Conservation (phyloP, 2,113 vertebrate species). For the Eidolon helvum region DNA sequence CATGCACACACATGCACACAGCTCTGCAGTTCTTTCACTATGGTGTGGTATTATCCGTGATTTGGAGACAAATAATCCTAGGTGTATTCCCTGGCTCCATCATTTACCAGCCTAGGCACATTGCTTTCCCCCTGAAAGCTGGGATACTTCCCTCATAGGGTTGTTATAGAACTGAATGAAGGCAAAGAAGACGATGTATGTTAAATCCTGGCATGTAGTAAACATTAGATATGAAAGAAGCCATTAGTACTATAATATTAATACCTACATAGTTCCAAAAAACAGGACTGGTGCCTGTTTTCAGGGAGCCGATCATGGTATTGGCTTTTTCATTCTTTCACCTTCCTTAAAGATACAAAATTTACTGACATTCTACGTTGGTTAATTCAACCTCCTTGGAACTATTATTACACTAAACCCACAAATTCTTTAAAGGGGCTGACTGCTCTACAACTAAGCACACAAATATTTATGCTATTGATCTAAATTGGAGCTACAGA, state of each 20-base stretch:
- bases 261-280: not conserved
- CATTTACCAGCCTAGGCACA: not conserved
- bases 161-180: not conserved
- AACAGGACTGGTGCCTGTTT: not conserved
- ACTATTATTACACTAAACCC: not conserved
- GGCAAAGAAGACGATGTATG: not conserved
- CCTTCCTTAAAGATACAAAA: not conserved
- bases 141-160: not conserved
- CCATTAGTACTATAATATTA: not conserved
- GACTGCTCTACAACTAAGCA: not conserved
- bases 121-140: not conserved
- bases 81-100: not conserved
- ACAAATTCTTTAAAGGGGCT: not conserved
- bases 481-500: not conserved
- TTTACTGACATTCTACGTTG: not conserved
- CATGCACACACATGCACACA: accelerated
- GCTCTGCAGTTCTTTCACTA: not conserved
- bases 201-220: not conserved
- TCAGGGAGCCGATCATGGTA: accelerated
- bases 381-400: not conserved
- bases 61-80: not conserved
- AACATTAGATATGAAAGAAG: not conserved
- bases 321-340: not conserved
- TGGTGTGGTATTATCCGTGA: not conserved
- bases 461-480: not conserved